Conservation (phyloP, 2,888 invertebrate species). For the Mesorhabditis spiculigera region DNA sequence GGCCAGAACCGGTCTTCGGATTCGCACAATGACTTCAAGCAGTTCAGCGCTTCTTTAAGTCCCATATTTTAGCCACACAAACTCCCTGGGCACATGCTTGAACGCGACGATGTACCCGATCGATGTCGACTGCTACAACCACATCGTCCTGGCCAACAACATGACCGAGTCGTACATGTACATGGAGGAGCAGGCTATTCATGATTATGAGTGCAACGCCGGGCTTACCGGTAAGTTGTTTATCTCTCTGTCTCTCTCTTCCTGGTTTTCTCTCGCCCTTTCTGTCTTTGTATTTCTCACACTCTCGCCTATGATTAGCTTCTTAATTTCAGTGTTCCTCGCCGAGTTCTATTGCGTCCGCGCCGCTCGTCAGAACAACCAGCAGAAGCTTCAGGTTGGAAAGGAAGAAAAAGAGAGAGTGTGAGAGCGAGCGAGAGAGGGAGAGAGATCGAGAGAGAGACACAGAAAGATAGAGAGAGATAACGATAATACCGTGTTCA, state of each 20-base stretch:
- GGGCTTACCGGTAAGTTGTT: neutral
- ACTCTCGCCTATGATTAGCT: too few relatives aligned
- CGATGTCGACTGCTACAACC: neutral
- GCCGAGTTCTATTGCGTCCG: neutral
- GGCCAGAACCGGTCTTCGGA: too few relatives aligned
- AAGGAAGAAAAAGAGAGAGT: neutral
- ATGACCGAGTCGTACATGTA: neutral
- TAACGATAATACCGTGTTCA: neutral
- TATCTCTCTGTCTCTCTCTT: too few relatives aligned
- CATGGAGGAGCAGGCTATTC: neutral
- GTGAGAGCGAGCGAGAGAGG: too few relatives aligned
- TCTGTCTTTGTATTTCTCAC: too few relatives aligned
- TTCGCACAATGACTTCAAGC: too few relatives aligned
- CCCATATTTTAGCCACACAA: constrained; percentile 1
- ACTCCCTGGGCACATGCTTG: neutral
- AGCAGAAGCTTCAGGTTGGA: neutral
- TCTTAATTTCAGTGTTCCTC: neutral
- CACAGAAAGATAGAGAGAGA: neutral
- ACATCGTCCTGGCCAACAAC: neutral
- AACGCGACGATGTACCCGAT: neutral
- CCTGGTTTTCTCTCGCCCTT: too few relatives aligned
- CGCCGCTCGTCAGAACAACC: neutral
- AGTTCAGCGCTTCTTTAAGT: neutral
- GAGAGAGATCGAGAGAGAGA: too few relatives aligned
- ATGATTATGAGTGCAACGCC: constrained; percentile 6